Conservation (phyloP, 2,888 invertebrate genomes). For the Drosophila greeni region DNA sequence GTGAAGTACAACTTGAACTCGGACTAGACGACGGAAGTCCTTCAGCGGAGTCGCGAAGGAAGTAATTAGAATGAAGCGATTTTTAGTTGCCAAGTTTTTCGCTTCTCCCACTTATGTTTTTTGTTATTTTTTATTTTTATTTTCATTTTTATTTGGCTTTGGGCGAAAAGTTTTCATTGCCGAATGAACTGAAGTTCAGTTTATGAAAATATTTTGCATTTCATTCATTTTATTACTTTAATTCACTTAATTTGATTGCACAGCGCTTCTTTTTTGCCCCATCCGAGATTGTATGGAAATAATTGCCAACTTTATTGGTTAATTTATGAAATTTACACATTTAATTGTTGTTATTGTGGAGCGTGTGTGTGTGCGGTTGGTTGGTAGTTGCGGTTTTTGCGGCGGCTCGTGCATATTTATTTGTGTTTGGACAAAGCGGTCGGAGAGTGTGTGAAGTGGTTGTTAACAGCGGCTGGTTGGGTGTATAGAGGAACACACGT, state of each 20-base stretch:
- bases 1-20: conserved; percentile 42
- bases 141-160: conserved; percentile 5
- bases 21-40: conserved; percentile 62
- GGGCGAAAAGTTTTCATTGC: conserved; percentile 30
- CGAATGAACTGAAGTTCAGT: conserved; percentile 19
- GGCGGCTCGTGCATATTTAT: conserved; percentile 28
- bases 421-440: conserved; percentile 38
- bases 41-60: conserved; percentile 69
- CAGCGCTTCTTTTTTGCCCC: conserved; percentile 37
- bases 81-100: conserved; percentile 64
- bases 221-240: conserved; percentile 35
- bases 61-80: conserved; percentile 76
- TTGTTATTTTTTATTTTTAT: conserved; percentile 32
- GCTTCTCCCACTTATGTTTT: not conserved
- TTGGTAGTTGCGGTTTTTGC: conserved; percentile 41
- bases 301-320: conserved; percentile 65
- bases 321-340: conserved; percentile 69
- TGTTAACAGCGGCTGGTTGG: conserved; percentile 28
- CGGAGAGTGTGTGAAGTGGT: conserved; percentile 25
- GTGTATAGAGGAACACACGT: conserved; percentile 8
- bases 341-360: conserved; percentile 43
- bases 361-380: conserved; percentile 17
- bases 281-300: conserved; percentile 62
- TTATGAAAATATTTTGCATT: conserved; percentile 40
- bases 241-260: conserved; percentile 44